Evolutionary conservation across 2,797 vertebrate species (phyloP).

Genomic region (Knipowitschia caucasica): DNA sequence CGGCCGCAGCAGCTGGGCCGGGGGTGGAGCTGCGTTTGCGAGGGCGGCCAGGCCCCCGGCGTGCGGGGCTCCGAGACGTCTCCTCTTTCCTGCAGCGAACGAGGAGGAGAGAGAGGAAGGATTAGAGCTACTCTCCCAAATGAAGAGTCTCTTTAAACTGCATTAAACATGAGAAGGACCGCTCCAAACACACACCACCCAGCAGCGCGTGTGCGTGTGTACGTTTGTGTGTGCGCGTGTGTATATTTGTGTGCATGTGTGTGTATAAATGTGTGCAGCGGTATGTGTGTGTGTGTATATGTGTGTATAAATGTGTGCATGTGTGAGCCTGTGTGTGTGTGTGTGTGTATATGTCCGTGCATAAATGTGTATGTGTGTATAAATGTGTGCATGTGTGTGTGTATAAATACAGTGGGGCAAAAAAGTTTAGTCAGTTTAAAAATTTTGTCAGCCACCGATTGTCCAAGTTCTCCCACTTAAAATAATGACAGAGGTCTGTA

Average conservation of each 20-base stretch:
- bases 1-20: conserved; percentile 57
- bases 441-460: too few species aligned
- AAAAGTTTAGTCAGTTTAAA: too few species aligned
- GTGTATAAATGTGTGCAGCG: too few species aligned
- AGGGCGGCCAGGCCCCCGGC: conserved; percentile 88
- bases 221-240: conserved; percentile 37
- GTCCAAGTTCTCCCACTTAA: too few species aligned
- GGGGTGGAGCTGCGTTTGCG: conserved; percentile 84
- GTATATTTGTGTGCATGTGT: conserved; percentile 41
- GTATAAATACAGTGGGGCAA: too few species aligned
- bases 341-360: conserved; percentile 43
- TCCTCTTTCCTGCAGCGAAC: conserved; percentile 84
- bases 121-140: conserved; percentile 48
- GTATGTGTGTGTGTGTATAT: conserved; percentile 35
- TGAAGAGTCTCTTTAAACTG: conserved; percentile 50
- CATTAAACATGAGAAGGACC: conserved; percentile 46
- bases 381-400: conserved; percentile 41
- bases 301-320: conserved; percentile 41
- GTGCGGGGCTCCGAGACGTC: conserved; percentile 86
- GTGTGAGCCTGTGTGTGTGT: conserved; percentile 36
- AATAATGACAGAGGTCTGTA: too few species aligned
- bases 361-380: conserved; percentile 38
- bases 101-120: conserved; percentile 23
- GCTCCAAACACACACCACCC: conserved; percentile 47
- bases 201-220: conserved; percentile 38